Evolutionary conservation across 92 coral and sea anemone genomes (phyloP), one percentile per base, ranked within the genome.

Genomic region (Palythoa grandis): DNA sequence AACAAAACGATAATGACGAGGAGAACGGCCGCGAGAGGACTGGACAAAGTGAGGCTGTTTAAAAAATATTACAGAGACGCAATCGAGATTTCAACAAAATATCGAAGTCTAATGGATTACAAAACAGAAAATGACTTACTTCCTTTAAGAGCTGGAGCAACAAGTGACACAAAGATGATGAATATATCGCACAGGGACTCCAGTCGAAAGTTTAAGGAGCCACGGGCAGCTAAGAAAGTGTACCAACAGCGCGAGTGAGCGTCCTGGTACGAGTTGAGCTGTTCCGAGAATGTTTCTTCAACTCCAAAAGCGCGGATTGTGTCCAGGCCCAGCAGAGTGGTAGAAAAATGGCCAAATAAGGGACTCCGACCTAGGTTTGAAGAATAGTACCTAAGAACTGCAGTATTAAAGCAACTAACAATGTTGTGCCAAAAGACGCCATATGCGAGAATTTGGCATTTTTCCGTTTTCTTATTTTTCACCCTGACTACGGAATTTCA

Each of bases 181-280:
- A 95, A 95, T 60, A 90, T 48, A 12, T 90, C 95, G 73, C 94
- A 92, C 29, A 95, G 87, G 38, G 91, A 74, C 35, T 95, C 95
- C 17, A 95, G 91, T 76, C 98, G 72, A 77, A 90, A 94, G 79
- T 92, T 91, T 47, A 95, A 84, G 93, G 97, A 92, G 74, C 97
- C 87, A 38, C 91, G 95, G 47, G 92, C 95, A 17, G 98, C 92
- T 52, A 95, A 16, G 85, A 88, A 90, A 20, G 87, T 76, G 80
- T 90, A 95, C 98, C 98, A 95, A 52, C 98, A 92, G 48, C 95
- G 94, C 15, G 97, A 90, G 70, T 95, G 98, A 29, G 92, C 93
- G 70, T 95, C 98, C 76, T 95, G 98, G 82, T 79, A 95, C 43
- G 89, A 74, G 50, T 92, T 88, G 70, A 94, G 87, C 88, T 94